phyloP scores from a whole-genome alignment of 2,888 invertebrate genomes.

The Adelphocoris suturalis region DNA sequence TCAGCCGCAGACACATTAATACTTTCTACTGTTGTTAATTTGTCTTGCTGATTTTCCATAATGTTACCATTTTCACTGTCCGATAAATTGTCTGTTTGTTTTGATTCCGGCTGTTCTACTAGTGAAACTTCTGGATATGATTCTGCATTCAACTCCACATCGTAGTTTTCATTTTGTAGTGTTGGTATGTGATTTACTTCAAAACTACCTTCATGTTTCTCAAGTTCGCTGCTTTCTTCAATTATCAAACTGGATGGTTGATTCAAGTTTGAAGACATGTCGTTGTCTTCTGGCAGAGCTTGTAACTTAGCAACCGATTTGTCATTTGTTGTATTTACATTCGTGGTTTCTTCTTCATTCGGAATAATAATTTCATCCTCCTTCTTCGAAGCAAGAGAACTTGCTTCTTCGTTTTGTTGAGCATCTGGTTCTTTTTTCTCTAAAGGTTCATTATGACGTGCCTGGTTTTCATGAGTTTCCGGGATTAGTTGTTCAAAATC shows the following conservation, averaged over 20 bases:
- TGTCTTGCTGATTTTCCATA: neutral
- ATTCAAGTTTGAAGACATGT: neutral
- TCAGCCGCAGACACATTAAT: neutral
- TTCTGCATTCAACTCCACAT: neutral
- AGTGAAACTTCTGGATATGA: neutral
- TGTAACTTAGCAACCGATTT: slow-evolving; percentile 43
- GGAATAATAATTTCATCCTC: too few species aligned
- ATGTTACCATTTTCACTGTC: neutral
- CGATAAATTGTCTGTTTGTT: neutral
- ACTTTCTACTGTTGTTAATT: neutral
- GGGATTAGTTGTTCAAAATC: neutral
- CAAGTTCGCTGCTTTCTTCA: neutral
- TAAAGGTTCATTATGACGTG: neutral
- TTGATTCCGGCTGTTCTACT: neutral
- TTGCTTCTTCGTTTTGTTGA: neutral
- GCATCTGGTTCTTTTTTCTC: neutral
- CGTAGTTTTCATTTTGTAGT: neutral
- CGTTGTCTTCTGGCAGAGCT: slow-evolving; percentile 37
- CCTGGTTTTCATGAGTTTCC: neutral
- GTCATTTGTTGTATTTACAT: slow-evolving; percentile 52
- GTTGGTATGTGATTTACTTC: neutral
- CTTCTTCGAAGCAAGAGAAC: neutral
- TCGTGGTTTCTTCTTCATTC: neutral
- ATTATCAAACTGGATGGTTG: neutral
- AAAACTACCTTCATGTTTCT: neutral